Evolutionary conservation across 2,888 invertebrate species (phyloP).

Genomic region (Leptopterna dolabrata): DNA sequence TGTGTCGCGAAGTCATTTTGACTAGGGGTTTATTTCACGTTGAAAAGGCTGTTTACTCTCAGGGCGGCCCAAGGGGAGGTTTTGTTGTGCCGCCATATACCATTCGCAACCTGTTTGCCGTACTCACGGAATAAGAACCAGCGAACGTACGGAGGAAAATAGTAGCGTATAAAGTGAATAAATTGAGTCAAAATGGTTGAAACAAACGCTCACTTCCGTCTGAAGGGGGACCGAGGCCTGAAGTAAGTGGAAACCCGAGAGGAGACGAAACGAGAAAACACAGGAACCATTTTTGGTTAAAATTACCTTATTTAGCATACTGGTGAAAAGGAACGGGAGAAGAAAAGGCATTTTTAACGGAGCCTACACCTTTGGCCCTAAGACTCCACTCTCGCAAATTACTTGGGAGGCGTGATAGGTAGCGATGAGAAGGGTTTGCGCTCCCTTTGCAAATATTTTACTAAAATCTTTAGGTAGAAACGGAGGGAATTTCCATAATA

Average conservation of each 20-base stretch:
- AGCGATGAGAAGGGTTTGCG: background rate
- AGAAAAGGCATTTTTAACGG: background rate
- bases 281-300: background rate
- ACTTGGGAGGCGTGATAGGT: background rate
- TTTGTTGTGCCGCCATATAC: background rate
- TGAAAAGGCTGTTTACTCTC: background rate
- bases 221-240: background rate
- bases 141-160: background rate
- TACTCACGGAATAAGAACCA: background rate
- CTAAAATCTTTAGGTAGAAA: background rate
- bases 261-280: background rate
- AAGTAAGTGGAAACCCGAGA: background rate
- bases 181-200: constrained; percentile 8
- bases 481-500: background rate
- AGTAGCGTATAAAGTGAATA: background rate
- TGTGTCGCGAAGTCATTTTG: background rate
- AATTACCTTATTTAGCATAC: constrained; percentile 3
- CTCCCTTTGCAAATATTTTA: background rate
- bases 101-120: background rate
- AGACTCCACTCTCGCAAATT: background rate
- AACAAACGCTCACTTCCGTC: background rate
- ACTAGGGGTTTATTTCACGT: background rate
- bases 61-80: background rate
- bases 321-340: background rate
- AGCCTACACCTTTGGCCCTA: background rate